Conservation (phyloP, 2,888 invertebrate species). For the Octodonta nipae region DNA sequence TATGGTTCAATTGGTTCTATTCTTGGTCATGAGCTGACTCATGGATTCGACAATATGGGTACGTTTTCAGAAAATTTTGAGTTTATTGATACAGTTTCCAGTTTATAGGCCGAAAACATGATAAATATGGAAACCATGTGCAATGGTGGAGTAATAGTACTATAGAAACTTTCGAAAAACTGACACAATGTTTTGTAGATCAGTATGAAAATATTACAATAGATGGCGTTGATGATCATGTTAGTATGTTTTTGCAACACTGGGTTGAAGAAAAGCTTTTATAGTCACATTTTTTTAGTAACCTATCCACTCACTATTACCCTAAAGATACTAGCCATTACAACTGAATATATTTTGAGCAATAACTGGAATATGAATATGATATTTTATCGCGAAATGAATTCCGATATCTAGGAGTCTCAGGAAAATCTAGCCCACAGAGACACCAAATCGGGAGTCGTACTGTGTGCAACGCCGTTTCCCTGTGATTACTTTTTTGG, state of each 20-base stretch:
- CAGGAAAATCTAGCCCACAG: too few relatives aligned
- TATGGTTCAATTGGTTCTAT: slow-evolving; percentile 70
- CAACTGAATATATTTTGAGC: too few relatives aligned
- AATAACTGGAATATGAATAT: too few relatives aligned
- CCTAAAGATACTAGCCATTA: too few relatives aligned
- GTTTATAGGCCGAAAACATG: slow-evolving; percentile 61
- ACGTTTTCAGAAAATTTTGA: slow-evolving; percentile 3
- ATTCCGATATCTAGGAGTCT: too few relatives aligned
- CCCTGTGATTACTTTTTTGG: not conserved
- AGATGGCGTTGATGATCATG: slow-evolving; percentile 47
- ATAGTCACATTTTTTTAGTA: too few relatives aligned
- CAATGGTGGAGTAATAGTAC: slow-evolving; percentile 83
- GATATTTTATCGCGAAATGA: too few relatives aligned
- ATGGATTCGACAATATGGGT: slow-evolving; percentile 46
- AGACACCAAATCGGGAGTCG: too few relatives aligned
- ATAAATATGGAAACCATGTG: slow-evolving; percentile 70
- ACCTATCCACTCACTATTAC: too few relatives aligned
- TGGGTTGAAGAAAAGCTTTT: too few relatives aligned
- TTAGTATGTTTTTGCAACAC: slow-evolving; percentile 35
- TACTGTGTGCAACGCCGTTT: too few relatives aligned
- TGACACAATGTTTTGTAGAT: slow-evolving; percentile 70
- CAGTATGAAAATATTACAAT: slow-evolving; percentile 64
- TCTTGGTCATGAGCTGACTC: slow-evolving; percentile 59
- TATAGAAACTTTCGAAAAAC: slow-evolving; percentile 58
- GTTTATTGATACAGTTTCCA: not conserved